Evolutionary conservation across 2,888 invertebrate genomes (phyloP), one percentile per base, ranked within the genome.

Genomic region (Tetheella fluctuosa): DNA sequence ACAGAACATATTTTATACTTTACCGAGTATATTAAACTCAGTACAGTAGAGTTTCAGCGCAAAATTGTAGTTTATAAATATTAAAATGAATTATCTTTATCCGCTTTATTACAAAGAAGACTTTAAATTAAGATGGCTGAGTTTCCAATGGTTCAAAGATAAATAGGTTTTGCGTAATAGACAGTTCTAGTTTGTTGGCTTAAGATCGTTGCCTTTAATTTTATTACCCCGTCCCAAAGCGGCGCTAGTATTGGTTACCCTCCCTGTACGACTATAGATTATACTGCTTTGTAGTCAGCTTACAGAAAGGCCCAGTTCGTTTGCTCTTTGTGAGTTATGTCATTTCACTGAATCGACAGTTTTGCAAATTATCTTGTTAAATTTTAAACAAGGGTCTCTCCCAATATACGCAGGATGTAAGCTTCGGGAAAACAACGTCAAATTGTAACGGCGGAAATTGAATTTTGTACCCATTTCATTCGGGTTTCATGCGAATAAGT

Each of bases 401-500:
- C 20, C 65, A 61, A 57, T 55, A 59, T 55, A 64, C 37, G 60
- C 59, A 58, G 59, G 60, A 64, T 65, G 57, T 62, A 61, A 61
- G 61, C 56, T 55, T 58, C 61, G 61, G 59, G 71, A 70, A 71
- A 74, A 76, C 71, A 73, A 68, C 60, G 64, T 67, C 57, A 59
- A 64, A 67, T 64, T 68, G 63, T 59, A 64, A 63, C 66, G 62
- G 61, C 54, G 69, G 66, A 77, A 78, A 78, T 78, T 77, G 72
- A 74, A 77, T 78, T 76, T 65, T 65, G 72, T 70, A 69, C 67
- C 71, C 68, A 74, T 74, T 71, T 71, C 63, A 34, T 55, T 55
- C 23, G 55, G 37, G 55, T 55, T 34, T 34, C 55, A 15, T 37
- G 73, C 59, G 60, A 64, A 62, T 64, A 34, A 34, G 68, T 67